Conservation (phyloP, 2,888 invertebrate genomes). For the Drosophila leonis region DNA sequence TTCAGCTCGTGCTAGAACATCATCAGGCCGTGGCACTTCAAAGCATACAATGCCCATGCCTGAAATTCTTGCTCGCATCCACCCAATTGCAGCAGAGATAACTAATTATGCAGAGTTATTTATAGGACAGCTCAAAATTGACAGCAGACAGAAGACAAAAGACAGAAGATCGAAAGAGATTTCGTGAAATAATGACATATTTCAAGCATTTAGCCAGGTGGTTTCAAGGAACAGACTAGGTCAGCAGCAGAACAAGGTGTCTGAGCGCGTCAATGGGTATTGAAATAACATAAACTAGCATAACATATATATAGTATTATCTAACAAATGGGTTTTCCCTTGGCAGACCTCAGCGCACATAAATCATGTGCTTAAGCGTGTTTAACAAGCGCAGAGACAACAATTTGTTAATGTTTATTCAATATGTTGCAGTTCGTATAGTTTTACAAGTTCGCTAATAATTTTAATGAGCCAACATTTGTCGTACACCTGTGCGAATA, state of each 20-base stretch:
- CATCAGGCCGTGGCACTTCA: constrained; percentile 6
- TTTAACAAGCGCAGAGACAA: constrained; percentile 61
- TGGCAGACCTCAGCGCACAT: constrained; percentile 32
- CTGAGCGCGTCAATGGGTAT: constrained; percentile 3
- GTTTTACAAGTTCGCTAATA: constrained; percentile 62
- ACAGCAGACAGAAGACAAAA: constrained; percentile 20
- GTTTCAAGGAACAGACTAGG: constrained; percentile 33
- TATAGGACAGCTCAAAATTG: constrained; percentile 23
- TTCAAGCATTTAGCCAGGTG: constrained; percentile 37
- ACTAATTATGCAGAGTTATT: constrained; percentile 29
- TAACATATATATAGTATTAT: background rate
- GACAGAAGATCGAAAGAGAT: constrained; percentile 25
- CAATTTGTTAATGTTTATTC: constrained; percentile 17
- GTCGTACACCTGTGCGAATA: constrained; percentile 72
- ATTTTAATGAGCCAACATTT: constrained; percentile 78
- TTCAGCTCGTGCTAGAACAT: background rate
- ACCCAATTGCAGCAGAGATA: constrained; percentile 11
- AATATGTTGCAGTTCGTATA: constrained; percentile 3
- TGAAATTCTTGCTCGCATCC: constrained; percentile 7
- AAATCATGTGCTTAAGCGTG: constrained; percentile 31
- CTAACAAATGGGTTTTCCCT: background rate
- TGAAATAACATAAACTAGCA: background rate
- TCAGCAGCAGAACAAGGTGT: background rate
- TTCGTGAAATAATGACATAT: constrained; percentile 12
- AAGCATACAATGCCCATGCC: background rate